A percentile compares a stretch with the other conserved stretches of the same genome.
phyloP scores from a whole-genome alignment of 2,888 invertebrate genomes.

The Geophilus truncorum region DNA sequence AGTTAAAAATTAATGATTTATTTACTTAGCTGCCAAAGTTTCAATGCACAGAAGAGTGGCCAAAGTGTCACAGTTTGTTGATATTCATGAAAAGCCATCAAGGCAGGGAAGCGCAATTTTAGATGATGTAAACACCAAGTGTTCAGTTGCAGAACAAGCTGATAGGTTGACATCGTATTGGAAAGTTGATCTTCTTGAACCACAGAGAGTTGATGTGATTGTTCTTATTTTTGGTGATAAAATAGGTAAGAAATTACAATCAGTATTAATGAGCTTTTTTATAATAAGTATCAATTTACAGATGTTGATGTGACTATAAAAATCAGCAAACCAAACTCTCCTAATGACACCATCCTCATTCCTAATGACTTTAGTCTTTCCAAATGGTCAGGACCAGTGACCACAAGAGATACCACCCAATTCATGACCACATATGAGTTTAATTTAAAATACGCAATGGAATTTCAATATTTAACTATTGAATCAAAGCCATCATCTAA shows the following conservation, averaged over 20 bases:
- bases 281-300: neutral
- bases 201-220: neutral
- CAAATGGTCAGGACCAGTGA: neutral
- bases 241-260: neutral
- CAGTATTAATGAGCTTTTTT: too few species aligned
- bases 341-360: neutral
- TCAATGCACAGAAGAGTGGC: neutral
- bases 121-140: neutral
- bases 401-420: neutral
- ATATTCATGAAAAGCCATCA: neutral
- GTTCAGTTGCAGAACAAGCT: neutral
- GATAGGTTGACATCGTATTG: neutral
- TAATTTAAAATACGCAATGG: neutral
- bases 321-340: neutral
- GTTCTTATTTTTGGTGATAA: neutral
- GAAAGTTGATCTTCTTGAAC: slow-evolving; percentile 15
- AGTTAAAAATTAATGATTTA: too few species aligned
- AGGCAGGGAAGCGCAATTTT: neutral
- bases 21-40: neutral
- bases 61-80: neutral
- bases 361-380: neutral
- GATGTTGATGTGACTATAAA: neutral
- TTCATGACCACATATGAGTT: neutral
- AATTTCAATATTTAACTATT: neutral
- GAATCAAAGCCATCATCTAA: neutral